Conservation (phyloP, 64 coral and sea anemone genomes). For the Montipora sp. region DNA sequence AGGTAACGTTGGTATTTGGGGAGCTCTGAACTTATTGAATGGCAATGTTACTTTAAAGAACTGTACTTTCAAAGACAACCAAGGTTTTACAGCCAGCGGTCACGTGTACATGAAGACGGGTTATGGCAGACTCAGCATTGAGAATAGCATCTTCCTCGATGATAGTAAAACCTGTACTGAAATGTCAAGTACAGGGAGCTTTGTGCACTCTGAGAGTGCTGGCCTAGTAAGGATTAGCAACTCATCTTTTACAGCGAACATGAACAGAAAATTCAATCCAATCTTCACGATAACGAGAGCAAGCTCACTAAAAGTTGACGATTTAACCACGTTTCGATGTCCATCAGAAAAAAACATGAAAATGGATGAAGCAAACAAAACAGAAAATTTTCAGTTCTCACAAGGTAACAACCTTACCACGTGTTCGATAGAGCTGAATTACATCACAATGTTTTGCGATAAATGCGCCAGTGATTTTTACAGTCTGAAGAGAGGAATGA, state of each 20-base stretch:
- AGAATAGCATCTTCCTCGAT: constrained; percentile 17
- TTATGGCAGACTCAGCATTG: constrained; percentile 8
- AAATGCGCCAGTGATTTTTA: constrained; percentile 43
- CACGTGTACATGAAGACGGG: constrained; percentile 34
- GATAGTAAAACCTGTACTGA: no score
- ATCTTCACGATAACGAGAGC: neutral
- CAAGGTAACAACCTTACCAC: neutral
- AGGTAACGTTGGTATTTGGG: neutral
- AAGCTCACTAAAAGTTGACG: constrained; percentile 14
- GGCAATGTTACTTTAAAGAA: constrained; percentile 27
- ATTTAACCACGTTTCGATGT: neutral
- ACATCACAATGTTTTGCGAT: constrained; percentile 50
- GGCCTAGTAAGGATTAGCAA: constrained; percentile 14
- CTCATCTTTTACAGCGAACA: constrained; percentile 33
- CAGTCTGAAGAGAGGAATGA: constrained; percentile 47
- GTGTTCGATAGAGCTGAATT: neutral
- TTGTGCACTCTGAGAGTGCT: constrained; percentile 4
- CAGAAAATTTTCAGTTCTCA: neutral
- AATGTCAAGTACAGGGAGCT: neutral
- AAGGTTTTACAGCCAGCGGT: neutral
- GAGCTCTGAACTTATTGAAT: constrained; percentile 7
- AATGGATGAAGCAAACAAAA: neutral
- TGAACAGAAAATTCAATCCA: neutral
- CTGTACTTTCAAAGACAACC: constrained; percentile 51
- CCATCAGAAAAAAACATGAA: constrained; percentile 4